Conservation (phyloP, 2,888 invertebrate genomes). For the Diloba caeruleocephala region DNA sequence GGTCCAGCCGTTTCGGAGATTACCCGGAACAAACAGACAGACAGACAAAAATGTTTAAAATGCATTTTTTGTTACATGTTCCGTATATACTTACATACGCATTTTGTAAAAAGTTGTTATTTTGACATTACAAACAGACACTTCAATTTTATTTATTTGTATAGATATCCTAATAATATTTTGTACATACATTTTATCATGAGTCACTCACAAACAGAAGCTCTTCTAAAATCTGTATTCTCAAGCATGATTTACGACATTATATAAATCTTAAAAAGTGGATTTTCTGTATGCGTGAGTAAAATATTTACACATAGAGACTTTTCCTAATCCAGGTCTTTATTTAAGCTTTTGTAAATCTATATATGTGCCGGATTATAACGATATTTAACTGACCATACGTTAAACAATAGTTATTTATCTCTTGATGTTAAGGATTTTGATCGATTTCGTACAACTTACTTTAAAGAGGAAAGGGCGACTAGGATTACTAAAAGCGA, state of each 20-base stretch:
- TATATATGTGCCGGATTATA: conserved; percentile 7
- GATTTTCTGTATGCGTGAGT: neutral
- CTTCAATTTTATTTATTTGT: too few species aligned
- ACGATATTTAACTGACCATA: conserved; percentile 27
- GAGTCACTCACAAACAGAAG: conserved; percentile 33
- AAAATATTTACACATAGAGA: conserved; percentile 10
- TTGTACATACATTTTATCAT: conserved; percentile 25
- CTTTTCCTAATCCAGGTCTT: conserved; percentile 11
- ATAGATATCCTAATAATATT: conserved; percentile 44
- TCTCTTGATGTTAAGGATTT: conserved; percentile 15
- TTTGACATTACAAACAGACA: too few species aligned
- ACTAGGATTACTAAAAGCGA: conserved; percentile 22
- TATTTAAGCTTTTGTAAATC: conserved; percentile 27
- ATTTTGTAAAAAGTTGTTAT: too few species aligned
- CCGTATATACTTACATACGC: too few species aligned
- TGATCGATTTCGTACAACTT: conserved; percentile 13
- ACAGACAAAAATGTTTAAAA: too few species aligned
- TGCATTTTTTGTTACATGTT: too few species aligned
- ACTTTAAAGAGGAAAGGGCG: conserved; percentile 11
- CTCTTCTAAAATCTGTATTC: conserved; percentile 5
- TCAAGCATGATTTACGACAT: conserved; percentile 6
- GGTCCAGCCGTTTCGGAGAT: too few species aligned
- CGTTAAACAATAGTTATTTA: conserved; percentile 15
- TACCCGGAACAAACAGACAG: too few species aligned
- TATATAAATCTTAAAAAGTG: conserved; percentile 7